phyloP scores from a whole-genome alignment of 2,888 invertebrate species.

The Thera britannica region DNA sequence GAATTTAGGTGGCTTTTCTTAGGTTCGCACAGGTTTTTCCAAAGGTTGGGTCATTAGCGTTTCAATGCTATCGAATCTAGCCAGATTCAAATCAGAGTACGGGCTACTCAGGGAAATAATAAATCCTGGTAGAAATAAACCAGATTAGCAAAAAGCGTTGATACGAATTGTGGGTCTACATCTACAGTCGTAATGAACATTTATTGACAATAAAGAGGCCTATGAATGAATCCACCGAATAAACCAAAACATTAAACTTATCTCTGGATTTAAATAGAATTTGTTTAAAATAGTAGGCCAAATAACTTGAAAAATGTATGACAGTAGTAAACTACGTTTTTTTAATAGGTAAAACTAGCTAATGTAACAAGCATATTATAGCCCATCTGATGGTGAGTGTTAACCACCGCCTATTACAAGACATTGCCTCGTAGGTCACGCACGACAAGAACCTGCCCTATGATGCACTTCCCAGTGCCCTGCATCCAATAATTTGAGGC shows the following conservation, averaged over 20 bases:
- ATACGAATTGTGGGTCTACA: conserved; percentile 34
- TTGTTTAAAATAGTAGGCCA: conserved; percentile 3
- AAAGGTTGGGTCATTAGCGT: neutral
- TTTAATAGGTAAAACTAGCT: no score
- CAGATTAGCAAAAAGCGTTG: conserved; percentile 33
- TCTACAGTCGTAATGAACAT: conserved; percentile 38
- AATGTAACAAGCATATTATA: no score
- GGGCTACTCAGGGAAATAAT: conserved; percentile 4
- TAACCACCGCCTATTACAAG: no score
- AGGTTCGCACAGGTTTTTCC: no score
- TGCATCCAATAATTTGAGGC: no score
- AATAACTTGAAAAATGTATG: no score
- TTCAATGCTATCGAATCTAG: neutral
- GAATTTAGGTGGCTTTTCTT: no score
- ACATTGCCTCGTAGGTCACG: no score
- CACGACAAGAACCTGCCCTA: no score
- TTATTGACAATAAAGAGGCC: conserved; percentile 46
- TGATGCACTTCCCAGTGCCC: no score
- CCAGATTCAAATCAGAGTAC: conserved; percentile 6
- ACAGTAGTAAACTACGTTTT: no score
- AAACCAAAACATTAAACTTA: conserved; percentile 29
- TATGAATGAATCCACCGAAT: conserved; percentile 39
- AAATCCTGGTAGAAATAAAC: conserved; percentile 17
- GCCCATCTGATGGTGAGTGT: no score
- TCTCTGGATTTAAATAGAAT: conserved; percentile 3